Evolutionary conservation across 1,140 invertebrate species (phyloP), one percentile per base, ranked within the genome.

Genomic region (Chironomus striatipennis): DNA sequence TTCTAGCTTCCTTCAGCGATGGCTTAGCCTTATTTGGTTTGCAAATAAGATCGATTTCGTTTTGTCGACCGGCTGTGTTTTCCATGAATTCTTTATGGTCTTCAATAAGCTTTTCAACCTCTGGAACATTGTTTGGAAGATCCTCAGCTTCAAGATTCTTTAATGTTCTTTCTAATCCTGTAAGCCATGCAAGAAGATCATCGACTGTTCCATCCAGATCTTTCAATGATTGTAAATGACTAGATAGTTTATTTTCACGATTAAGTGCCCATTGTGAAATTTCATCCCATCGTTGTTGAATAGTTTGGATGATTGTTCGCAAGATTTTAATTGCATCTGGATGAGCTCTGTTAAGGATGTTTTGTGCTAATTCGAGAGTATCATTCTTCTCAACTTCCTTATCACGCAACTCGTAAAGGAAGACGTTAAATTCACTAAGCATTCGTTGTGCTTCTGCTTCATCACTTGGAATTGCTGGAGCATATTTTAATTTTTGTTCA

Each of bases 251-350:
- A 77, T 90, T 87, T 75, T 94, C 91, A 65, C 96, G 87, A 83
- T 96, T 92, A 77, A 90, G 86, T 8, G 91, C 91, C 92, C 92
- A 93, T 77, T 91, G 91, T 73, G 90, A 88, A n/a, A 92, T 90
- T 85, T 97, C 95, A 78, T 97, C 95, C 96, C 96, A 98, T 77
- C 96, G 86, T n/a, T 94, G 92, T 78, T 97, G 92, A 75, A 98
- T 96, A 74, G 98, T 97, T 2, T 94, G 96, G 73, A 98, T 94
- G 96, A 96, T 98, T 81, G 98, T 96, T 81, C 97, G 97, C 79
- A 99, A 95, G 17, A 97, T 94, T 42, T 90, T 89, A 12, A 95
- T 91, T 24, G 93, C 95, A 83, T 98, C 96, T 0, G 96, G 95
- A 85, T 98, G 96, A 72, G 95, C 93, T 80, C 96, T 95, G 42